Conservation (phyloP, 2,888 invertebrate species). For the Tanypteryx hageni region DNA sequence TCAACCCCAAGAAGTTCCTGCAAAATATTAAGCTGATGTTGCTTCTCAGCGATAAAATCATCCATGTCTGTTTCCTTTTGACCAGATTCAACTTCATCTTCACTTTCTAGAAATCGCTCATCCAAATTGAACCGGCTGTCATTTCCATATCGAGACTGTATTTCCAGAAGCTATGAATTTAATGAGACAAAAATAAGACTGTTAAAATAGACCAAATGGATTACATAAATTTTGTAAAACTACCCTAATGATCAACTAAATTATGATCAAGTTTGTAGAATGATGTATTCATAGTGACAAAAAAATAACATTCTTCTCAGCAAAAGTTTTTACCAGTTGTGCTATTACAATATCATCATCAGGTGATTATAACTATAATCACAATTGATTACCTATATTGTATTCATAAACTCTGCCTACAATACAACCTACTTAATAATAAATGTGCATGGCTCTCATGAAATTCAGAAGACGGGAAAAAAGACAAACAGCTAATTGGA, state of each 20-base stretch:
- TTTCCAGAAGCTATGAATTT: conserved; percentile 79
- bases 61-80: conserved; percentile 67
- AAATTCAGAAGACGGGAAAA: too few relatives aligned
- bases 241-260: not conserved
- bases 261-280: not conserved
- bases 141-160: conserved; percentile 85
- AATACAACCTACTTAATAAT: too few relatives aligned
- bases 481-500: too few relatives aligned
- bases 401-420: too few relatives aligned
- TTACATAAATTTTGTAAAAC: not conserved
- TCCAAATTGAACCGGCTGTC: conserved; percentile 88
- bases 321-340: too few relatives aligned
- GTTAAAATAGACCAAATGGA: not conserved
- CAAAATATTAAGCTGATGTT: conserved; percentile 37
- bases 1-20: conserved; percentile 39
- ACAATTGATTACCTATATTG: too few relatives aligned
- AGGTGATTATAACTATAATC: too few relatives aligned
- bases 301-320: too few relatives aligned
- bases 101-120: conserved; percentile 83
- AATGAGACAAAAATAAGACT: conserved; percentile 58
- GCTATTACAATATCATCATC: too few relatives aligned
- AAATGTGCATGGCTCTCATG: too few relatives aligned
- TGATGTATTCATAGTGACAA: too few relatives aligned
- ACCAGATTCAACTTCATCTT: conserved; percentile 72
- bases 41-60: conserved; percentile 70